Evolutionary conservation across 2,888 invertebrate species (phyloP), one percentile per base, ranked within the genome.

Genomic region (Drosophila longiperda): DNA sequence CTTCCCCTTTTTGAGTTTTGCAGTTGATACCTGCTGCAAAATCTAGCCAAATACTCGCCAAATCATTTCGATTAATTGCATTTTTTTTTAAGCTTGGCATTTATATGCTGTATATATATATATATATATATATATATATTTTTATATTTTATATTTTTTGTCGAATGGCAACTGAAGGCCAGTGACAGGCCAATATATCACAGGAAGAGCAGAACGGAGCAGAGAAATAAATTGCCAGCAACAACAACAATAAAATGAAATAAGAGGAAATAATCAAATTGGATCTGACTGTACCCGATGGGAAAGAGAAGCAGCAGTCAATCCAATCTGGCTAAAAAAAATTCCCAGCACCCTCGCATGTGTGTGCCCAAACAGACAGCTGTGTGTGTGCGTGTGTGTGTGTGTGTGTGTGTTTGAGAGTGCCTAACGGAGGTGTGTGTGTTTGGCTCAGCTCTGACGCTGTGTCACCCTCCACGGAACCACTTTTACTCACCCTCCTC

Each of bases 201-300:
- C 65, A 42, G 45, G 23, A 15, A 45, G 53, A 42, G 60, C 62
- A 45, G 61, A 45, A 40, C 45, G 29, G 61, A 59, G 33, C 20
- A 4, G 29, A 55, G 29, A 55, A 55, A 66, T 45, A 42, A 63
- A 68, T 60, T n/a, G 29, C 29, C 64, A 36, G 49, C 3, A 45
- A 49, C 29, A 32, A 49, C 29, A 32, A 70, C 65, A 68, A 26
- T 45, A 20, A 29, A 23, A 45, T 65, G 20, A 42, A 64, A 70
- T 55, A 61, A 34, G 38, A 32, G 38, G 69, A 74, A 74, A 65
- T 67, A 78, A 78, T 72, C 69, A 73, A 84, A 70, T 85, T 64
- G 66, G 71, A 66, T 70, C 60, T 73, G 83, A 88, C 83, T 83
- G 87, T 83, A 75, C 77, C 48, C 53, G 34, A 55, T 61, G 45